Percentiles rank a stretch among this genome's conserved stretches.
These are phyloP conservation scores for Dendrolimus pini DNA, from an alignment of 2,888 invertebrate species.

Conservation along the genomic window DNA sequence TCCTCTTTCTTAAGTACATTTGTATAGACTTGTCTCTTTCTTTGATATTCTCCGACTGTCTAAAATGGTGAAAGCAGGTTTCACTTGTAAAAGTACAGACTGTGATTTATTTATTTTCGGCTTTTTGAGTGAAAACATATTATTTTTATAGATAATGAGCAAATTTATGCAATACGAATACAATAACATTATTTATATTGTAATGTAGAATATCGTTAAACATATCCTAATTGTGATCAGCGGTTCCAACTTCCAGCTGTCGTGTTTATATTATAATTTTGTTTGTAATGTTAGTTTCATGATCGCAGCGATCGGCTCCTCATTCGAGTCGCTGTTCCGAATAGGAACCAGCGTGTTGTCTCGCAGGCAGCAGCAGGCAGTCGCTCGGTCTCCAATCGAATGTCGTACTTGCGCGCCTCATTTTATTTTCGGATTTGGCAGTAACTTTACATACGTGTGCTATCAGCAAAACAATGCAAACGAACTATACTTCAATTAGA, in stretches of 20 bases:
- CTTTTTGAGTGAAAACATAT: not conserved
- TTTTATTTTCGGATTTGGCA: conserved; percentile 42
- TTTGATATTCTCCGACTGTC: not conserved
- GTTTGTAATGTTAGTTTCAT: not conserved
- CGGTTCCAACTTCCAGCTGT: not conserved
- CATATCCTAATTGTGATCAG: not conserved
- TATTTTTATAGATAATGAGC: not conserved
- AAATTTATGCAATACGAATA: not conserved
- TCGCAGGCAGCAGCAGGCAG: conserved; percentile 12
- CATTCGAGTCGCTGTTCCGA: conserved; percentile 21
- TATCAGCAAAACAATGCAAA: conserved; percentile 47
- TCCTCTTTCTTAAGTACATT: not conserved
- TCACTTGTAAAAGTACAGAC: no score
- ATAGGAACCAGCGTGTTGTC: conserved; percentile 15
- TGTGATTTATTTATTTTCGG: not conserved
- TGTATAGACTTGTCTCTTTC: not conserved
- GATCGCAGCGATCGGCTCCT: conserved; percentile 6
- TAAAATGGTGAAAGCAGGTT: no score
- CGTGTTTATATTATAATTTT: not conserved
- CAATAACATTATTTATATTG: not conserved
- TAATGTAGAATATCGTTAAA: not conserved
- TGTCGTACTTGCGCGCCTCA: conserved; percentile 23
- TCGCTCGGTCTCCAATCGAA: conserved; percentile 10
- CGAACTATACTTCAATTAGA: conserved; percentile 33
- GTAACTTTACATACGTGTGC: conserved; percentile 31